These are phyloP conservation scores for Tonatia bakeri DNA, from an alignment of 2,113 vertebrate genomes.

Conservation along the genomic window DNA sequence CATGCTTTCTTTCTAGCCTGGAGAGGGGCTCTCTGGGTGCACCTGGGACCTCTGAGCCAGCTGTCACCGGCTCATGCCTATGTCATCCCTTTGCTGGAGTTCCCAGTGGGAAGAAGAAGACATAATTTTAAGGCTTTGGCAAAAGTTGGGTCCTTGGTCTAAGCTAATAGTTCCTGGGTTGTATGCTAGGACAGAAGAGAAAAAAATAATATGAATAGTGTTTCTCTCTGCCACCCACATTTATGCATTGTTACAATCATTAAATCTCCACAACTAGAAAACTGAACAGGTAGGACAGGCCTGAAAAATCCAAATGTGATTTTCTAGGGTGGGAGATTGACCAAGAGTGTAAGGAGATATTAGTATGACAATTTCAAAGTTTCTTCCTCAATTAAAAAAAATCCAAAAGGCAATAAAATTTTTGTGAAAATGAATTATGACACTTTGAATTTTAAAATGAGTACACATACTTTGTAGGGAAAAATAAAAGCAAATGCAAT, in stretches of 20 bases:
- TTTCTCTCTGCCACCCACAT: background rate
- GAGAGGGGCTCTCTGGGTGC: background rate
- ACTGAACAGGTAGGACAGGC: background rate
- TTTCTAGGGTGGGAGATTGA: background rate
- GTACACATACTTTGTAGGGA: background rate
- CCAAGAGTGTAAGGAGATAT: background rate
- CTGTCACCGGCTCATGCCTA: background rate
- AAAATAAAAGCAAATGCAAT: background rate
- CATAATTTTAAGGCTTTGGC: background rate
- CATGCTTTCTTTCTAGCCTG: background rate
- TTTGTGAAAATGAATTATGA: background rate
- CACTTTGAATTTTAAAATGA: background rate
- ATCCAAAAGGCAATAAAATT: background rate
- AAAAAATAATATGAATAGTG: background rate
- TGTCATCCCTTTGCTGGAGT: background rate
- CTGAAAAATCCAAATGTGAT: background rate
- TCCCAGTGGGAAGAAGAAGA: background rate
- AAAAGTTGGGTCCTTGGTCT: background rate
- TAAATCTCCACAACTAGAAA: background rate
- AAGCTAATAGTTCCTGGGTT: background rate
- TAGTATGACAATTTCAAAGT: background rate
- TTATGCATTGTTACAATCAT: background rate
- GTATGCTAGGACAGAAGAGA: background rate
- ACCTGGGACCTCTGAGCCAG: background rate
- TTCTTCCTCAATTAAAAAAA: background rate